Evolutionary conservation across 1,140 invertebrate genomes (phyloP).

Genomic region (Drosophila albomicans): DNA sequence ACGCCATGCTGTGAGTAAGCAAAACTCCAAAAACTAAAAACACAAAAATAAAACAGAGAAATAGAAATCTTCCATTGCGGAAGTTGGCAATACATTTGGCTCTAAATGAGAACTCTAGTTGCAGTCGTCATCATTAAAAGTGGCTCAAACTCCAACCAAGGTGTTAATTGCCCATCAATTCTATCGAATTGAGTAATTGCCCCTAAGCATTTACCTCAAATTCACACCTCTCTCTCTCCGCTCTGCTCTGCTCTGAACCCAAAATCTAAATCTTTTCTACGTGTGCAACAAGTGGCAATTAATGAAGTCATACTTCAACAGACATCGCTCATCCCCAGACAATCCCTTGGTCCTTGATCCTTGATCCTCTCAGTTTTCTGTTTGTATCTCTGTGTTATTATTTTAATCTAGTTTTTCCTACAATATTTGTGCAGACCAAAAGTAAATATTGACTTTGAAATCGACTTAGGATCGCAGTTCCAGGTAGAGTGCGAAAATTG

Average conservation of each 20-base stretch:
- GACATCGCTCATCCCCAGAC: conserved; percentile 61
- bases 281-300: conserved; percentile 58
- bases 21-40: conserved; percentile 32
- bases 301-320: conserved; percentile 63
- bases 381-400: conserved; percentile 47
- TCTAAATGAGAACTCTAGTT: not conserved
- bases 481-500: conserved; percentile 56
- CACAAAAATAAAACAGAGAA: not conserved
- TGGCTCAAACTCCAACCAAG: conserved; percentile 63
- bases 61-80: conserved; percentile 7
- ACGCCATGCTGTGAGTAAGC: conserved; percentile 50
- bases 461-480: conserved; percentile 61
- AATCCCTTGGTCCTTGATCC: conserved; percentile 9
- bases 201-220: conserved; percentile 67
- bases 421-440: conserved; percentile 51
- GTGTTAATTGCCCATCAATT: conserved; percentile 74
- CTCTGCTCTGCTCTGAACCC: not conserved
- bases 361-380: not conserved
- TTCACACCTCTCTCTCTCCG: conserved; percentile 62
- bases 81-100: conserved; percentile 1
- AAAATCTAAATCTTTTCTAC: conserved; percentile 33
- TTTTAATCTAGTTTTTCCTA: conserved; percentile 69
- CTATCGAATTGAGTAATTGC: conserved; percentile 70
- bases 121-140: conserved; percentile 15
- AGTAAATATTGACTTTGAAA: conserved; percentile 82